Evolutionary conservation across 1,140 invertebrate genomes (phyloP), one percentile per base, ranked within the genome.

Genomic region (Whitmania pigra): DNA sequence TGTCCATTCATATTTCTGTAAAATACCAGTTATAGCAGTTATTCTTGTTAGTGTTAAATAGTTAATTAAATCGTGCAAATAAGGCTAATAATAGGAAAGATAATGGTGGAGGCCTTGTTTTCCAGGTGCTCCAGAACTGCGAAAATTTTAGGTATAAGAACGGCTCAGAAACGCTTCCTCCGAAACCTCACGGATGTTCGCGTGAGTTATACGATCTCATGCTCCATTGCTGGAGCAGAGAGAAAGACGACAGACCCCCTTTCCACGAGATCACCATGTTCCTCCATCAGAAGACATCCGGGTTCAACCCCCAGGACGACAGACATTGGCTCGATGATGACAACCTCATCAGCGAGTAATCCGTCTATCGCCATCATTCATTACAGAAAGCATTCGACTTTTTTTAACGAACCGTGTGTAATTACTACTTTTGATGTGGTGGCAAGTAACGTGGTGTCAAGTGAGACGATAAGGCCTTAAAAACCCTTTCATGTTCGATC

Each of bases 181-280:
- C 71, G 25, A 36, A 25, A 18, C 73, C 40, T 29, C 73, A 68
- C 22, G 25, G 54, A 43, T 73, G 73, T 53, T 69, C 73, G 13
- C 60, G 66, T 6, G 73, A 73, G 69, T 55, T 94, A 73, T 94
- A 92, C 82, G 92, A 94, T 80, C 82, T 97, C 74, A 94, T 95
- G 90, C 86, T 88, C 73, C 91, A 94, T 79, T 95, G 93, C 80
- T 97, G 93, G 93, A 90, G 92, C 77, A 85, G 89, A 31, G 89
- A 91, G 22, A 71, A 74, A 43, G 77, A 77, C 72, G 85, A 93
- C 43, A 57, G 73, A n/a, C 93, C 93, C 22, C 89, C 88, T 73
- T 96, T 95, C 83, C 85, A 88, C 73, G 91, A 94, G 82, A 91
- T 95, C 73, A 90, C 93, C 80, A 86, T 93, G 78, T 94, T 93